Evolutionary conservation across 2,113 vertebrate genomes (phyloP), one percentile per base, ranked within the genome.

Genomic region (Periophthalmodon schlosseri): DNA sequence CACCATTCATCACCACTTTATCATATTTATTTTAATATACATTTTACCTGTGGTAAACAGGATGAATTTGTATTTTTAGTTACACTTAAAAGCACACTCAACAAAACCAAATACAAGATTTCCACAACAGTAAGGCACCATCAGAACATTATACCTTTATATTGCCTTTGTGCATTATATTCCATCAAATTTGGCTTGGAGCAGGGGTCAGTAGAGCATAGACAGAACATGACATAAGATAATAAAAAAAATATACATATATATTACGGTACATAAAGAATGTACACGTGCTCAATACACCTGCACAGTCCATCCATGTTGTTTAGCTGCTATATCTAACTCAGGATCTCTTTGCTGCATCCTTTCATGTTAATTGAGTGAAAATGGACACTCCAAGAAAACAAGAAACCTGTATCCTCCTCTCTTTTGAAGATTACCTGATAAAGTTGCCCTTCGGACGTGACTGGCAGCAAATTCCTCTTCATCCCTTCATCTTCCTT

Each of bases 401-500:
- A 33, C 12, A 61, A 34, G 14, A 36, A 64, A 36, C 15, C 34
- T 39, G 33, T 39, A 39, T 33, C 10, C 34, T 64, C 33, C 28
- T n/a, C 60, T 63, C 60, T 65, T 39, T 39, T n/a, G 34, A 65
- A 44, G 63, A 12, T 39, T 13, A 65, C 21, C 63, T 21, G 63
- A 65, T 65, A 65, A 65, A 65, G 16, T 34, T 63, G 33, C 63
- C 44, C 34, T 65, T 44, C 34, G 20, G 34, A 20, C 33, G n/a
- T 36, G 33, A 64, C 61, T n/a, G 34, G 10, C 33, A 12, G 34
- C 63, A 65, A 34, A 9, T 70, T 65, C 73, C 34, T 66, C 57
- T 28, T 67, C 47, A 24, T 67, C 21, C 61, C 65, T 72, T 82
- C 69, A 34, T 84, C 82, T 72, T 73, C 64, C 61, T 74, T 78